Base-by-base conservation (phyloP, 2,113 vertebrate species). In the Apodemus speciosus region DNA sequence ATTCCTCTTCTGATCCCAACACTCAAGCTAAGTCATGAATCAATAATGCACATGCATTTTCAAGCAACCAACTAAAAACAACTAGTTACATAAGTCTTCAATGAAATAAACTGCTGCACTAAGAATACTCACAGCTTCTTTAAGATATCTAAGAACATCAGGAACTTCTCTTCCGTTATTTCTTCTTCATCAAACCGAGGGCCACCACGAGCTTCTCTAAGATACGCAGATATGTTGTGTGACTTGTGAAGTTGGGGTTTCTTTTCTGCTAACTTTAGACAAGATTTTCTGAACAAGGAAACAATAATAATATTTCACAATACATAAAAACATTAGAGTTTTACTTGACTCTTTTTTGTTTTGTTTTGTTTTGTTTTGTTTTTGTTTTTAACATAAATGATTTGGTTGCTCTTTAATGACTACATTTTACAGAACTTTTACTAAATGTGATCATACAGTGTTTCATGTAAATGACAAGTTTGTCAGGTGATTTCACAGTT, bases 111-210 rank as follows among this genome's bases (percentile, higher is more conserved):
- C 0, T n/a, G 81, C 81, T 40, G 79, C 92, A 60, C 87, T 72
- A 73, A 62, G 93, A 95, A 76, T 66, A 97, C 77, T 97, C 89
- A 92, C 91, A 97, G 0, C 89, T 98, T 97, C 72, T 95, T 96
- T 87, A 98, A 76, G 56, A 97, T 95, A 76, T 0, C 53, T 64
- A 95, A 73, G 27, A 97, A 75, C 16, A 60, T 71, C 0, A 27
- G 38, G 0, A 90, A 53, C 2, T 76, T 40, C 5, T 49, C n/a
- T 43, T 73, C 69, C 9, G 43, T 9, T 27, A 46, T 11, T 71
- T 77, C 64, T 8, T n/a, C 53, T 35, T 73, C 23, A 53, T 64
- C 58, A 51, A 79, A 6, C 64, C 40, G 77, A 30, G 3, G 14
- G n/a, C 72, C 6, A 15, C 32, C 75, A 53, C 15, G 72, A 2